Percentiles rank a stretch among this genome's conserved stretches.
These are phyloP conservation scores for Bhutanitis thaidina DNA, from an alignment of 2,888 invertebrate genomes.

Conservation along the genomic window DNA sequence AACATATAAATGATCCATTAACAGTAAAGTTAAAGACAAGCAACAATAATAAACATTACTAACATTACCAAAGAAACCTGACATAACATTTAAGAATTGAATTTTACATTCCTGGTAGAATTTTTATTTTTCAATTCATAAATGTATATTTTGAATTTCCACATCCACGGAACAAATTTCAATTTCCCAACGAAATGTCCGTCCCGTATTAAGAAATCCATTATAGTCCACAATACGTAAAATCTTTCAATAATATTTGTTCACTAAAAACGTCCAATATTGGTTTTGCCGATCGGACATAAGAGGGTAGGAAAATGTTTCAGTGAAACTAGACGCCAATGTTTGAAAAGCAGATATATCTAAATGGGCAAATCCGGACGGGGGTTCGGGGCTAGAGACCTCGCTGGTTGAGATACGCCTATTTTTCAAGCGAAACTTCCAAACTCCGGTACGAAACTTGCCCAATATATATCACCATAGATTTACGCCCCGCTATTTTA, in stretches of 20 bases:
- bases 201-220: constrained; percentile 6
- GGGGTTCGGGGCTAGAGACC: constrained; percentile 3
- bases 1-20: no score
- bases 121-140: no score
- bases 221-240: constrained; percentile 4
- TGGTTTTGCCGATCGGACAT: not conserved
- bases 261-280: constrained; percentile 9
- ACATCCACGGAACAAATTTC: not conserved
- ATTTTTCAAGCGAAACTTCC: constrained; percentile 29
- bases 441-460: constrained; percentile 22
- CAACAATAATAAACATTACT: no score
- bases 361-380: constrained; percentile 17
- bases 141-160: not conserved
- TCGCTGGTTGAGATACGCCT: constrained; percentile 17
- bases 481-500: constrained; percentile 16
- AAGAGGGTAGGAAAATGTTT: not conserved
- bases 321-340: constrained; percentile 1
- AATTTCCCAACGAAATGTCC: not conserved
- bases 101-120: no score
- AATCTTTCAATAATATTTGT: constrained; percentile 9
- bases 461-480: constrained; percentile 14
- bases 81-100: no score
- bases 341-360: constrained; percentile 21
- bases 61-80: no score
- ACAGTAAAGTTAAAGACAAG: no score